Evolutionary conservation across 2,797 vertebrate genomes (phyloP).

Genomic region (Aratinga solstitialis): DNA sequence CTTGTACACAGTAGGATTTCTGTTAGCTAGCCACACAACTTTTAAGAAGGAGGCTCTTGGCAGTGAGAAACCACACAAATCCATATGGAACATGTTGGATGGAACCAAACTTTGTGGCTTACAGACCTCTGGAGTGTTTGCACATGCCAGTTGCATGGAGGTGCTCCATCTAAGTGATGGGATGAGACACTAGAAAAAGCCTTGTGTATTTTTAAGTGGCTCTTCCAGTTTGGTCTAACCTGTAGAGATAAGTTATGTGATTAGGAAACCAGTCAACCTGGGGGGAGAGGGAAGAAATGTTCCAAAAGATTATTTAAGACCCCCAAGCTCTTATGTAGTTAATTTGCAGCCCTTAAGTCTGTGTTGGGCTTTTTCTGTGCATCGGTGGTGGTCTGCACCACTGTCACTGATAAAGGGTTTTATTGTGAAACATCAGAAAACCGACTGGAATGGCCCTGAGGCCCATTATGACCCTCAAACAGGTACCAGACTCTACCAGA

Average conservation of each 20-base stretch:
- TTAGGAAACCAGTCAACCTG: not conserved
- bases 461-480: not conserved
- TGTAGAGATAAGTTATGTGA: not conserved
- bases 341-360: not conserved
- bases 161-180: not conserved
- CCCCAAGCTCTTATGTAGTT: not conserved
- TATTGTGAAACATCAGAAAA: not conserved
- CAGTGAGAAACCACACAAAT: not conserved
- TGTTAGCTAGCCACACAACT: not conserved
- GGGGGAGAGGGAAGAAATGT: not conserved
- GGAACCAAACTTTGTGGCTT: not conserved
- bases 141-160: not conserved
- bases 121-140: not conserved
- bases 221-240: not conserved
- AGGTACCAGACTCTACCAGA: not conserved
- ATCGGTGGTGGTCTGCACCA: not conserved
- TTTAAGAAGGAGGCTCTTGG: not conserved
- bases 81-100: not conserved
- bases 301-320: not conserved
- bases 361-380: constrained; percentile 2
- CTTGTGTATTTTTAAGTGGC: not conserved
- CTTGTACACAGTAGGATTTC: not conserved
- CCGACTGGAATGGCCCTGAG: not conserved
- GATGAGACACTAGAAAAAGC: not conserved
- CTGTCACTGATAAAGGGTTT: not conserved